Evolutionary conservation across 2,797 vertebrate species (phyloP).

Genomic region (Oreonectes daqikongensis): DNA sequence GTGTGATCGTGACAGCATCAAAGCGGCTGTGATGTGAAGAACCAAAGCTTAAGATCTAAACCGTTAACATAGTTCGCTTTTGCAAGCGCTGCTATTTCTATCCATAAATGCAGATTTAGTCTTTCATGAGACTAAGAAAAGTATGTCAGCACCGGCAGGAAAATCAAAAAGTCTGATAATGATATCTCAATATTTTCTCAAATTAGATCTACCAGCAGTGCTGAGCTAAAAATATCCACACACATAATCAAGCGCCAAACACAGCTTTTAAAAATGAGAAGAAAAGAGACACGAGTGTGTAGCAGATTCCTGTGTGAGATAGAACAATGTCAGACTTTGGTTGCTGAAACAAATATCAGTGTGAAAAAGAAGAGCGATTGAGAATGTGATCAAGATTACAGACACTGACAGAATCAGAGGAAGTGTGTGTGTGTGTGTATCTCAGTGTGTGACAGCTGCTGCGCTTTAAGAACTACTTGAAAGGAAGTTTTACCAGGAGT

Average conservation of each 20-base stretch:
- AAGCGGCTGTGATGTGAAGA: too few relatives aligned
- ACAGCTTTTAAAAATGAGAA: conserved; percentile 21
- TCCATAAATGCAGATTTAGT: conserved; percentile 17
- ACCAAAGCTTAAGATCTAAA: not conserved
- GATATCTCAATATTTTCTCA: conserved; percentile 55
- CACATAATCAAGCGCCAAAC: not conserved
- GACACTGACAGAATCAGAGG: conserved; percentile 33
- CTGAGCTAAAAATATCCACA: conserved; percentile 25
- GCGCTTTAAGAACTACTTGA: conserved; percentile 57
- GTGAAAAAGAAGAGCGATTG: conserved; percentile 8
- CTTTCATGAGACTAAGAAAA: conserved; percentile 37
- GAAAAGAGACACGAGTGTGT: conserved; percentile 9
- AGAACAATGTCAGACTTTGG: conserved; percentile 30
- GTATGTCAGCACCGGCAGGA: conserved; percentile 36
- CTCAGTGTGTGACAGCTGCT: conserved; percentile 50
- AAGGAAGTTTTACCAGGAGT: conserved; percentile 63
- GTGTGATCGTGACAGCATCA: not conserved
- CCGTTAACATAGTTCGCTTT: not conserved
- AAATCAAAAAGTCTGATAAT: conserved; percentile 49
- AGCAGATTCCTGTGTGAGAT: conserved; percentile 36
- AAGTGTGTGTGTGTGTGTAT: too few relatives aligned
- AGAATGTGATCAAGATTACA: conserved; percentile 21
- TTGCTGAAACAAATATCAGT: conserved; percentile 21
- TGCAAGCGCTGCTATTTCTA: not conserved
- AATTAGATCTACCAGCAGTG: conserved; percentile 37